These are phyloP conservation scores for Cheilosia variabilis DNA, from an alignment of 2,888 invertebrate genomes.

Conservation along the genomic window DNA sequence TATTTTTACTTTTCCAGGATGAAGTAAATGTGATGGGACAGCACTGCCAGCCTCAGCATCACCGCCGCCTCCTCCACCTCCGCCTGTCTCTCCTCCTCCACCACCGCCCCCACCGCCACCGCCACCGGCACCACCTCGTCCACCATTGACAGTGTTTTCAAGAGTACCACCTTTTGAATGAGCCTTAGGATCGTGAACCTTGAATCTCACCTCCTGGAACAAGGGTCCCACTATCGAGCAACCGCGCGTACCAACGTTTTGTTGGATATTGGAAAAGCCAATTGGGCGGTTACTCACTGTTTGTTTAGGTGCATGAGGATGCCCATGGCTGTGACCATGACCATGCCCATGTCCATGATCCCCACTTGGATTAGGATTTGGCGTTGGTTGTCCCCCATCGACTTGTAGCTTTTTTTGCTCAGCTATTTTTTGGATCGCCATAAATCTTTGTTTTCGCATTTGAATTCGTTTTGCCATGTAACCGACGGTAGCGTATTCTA, in stretches of 20 bases:
- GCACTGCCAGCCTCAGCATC: conserved; percentile 84
- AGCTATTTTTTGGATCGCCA: conserved; percentile 95
- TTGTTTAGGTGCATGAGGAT: conserved; percentile 84
- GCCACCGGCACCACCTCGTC: conserved; percentile 87
- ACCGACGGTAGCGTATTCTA: conserved; percentile 99
- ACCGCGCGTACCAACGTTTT: conserved; percentile 84
- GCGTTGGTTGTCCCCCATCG: conserved; percentile 90
- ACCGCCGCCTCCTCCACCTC: conserved; percentile 80
- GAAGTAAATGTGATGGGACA: conserved; percentile 90
- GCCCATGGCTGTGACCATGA: conserved; percentile 84
- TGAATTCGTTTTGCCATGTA: conserved; percentile 99
- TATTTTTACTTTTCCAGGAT: conserved; percentile 90
- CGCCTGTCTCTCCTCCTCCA: conserved; percentile 78
- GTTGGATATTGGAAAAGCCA: conserved; percentile 84
- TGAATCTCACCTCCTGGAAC: conserved; percentile 97
- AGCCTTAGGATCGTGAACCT: conserved; percentile 96
- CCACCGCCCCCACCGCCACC: conserved; percentile 84
- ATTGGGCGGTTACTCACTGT: conserved; percentile 85
- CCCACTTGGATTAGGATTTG: conserved; percentile 90
- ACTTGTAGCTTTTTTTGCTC: conserved; percentile 95
- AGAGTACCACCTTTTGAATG: conserved; percentile 96
- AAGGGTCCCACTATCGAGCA: conserved; percentile 87
- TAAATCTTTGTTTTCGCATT: conserved; percentile 96
- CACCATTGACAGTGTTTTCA: conserved; percentile 95
- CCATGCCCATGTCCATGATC: conserved; percentile 84